Conservation (phyloP, 2,797 vertebrate species). For the Pseudomugil gertrudae region DNA sequence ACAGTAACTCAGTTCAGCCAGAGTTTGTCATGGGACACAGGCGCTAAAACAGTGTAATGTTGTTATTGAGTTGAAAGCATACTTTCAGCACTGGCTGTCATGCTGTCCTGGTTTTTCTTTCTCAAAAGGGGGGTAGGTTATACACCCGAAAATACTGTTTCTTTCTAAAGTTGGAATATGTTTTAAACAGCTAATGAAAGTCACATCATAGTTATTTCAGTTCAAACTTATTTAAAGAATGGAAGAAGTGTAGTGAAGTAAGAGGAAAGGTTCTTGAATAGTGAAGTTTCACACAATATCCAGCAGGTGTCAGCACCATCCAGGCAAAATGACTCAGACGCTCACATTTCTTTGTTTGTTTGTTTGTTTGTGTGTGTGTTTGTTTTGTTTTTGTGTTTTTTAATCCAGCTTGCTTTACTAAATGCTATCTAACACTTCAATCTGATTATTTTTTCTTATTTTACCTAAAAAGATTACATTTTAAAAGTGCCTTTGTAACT, state of each 20-base stretch:
- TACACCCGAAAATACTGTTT: not conserved
- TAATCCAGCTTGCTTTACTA: not conserved
- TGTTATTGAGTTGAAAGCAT: conserved; percentile 23
- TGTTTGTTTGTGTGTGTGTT: no score
- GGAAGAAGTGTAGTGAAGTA: not conserved
- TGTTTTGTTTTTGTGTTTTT: not conserved
- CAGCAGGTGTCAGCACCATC: conserved; percentile 67
- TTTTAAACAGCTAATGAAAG: conserved; percentile 7
- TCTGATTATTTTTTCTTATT: not conserved
- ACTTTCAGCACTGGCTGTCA: not conserved
- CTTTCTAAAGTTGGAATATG: not conserved
- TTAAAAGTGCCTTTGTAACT: not conserved
- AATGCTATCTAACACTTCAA: not conserved
- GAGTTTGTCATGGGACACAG: conserved; percentile 26
- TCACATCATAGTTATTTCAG: not conserved
- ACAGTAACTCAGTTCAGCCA: conserved; percentile 36
- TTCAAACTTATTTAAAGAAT: not conserved
- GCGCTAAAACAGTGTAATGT: conserved; percentile 32
- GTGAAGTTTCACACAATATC: conserved; percentile 39
- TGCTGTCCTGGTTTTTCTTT: not conserved
- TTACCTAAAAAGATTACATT: not conserved
- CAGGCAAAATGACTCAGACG: not conserved
- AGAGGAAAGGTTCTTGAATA: no score
- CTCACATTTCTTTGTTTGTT: no score
- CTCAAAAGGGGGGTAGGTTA: not conserved